Evolutionary conservation across 92 coral and sea anemone genomes (phyloP).

Genomic region (Zoanthus sansibaricus): DNA sequence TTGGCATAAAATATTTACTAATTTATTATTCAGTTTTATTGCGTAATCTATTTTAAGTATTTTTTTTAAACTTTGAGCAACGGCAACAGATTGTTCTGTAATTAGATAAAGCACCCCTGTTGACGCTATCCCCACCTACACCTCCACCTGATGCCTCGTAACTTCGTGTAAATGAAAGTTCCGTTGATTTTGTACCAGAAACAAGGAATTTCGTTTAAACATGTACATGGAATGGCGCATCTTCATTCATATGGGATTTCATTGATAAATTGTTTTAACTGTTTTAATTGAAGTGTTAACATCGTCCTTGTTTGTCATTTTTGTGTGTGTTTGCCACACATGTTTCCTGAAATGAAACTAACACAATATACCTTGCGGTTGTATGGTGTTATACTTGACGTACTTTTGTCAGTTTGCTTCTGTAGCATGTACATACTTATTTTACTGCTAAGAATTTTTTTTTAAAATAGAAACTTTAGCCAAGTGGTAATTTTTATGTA

Average conservation of each 20-base stretch:
- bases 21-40: neutral
- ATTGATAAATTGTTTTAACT: too few relatives aligned
- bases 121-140: neutral
- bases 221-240: neutral
- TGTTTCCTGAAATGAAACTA: too few relatives aligned
- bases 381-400: too few relatives aligned
- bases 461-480: too few relatives aligned
- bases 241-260: neutral
- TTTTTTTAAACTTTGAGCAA: neutral
- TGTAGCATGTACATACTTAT: too few relatives aligned
- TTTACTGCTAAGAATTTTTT: too few relatives aligned
- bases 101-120: neutral
- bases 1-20: neutral
- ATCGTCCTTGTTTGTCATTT: too few relatives aligned
- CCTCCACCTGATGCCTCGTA: neutral
- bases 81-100: neutral
- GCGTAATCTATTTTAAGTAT: slow-evolving; percentile 6
- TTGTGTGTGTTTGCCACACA: too few relatives aligned
- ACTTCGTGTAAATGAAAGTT: neutral
- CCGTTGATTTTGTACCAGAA: neutral
- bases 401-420: too few relatives aligned
- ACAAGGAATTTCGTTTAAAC: neutral
- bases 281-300: too few relatives aligned
- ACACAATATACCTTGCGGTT: too few relatives aligned
- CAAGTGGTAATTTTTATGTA: too few relatives aligned